Conservation (phyloP, 2,113 vertebrate species). For the Mionectes macconnelli region DNA sequence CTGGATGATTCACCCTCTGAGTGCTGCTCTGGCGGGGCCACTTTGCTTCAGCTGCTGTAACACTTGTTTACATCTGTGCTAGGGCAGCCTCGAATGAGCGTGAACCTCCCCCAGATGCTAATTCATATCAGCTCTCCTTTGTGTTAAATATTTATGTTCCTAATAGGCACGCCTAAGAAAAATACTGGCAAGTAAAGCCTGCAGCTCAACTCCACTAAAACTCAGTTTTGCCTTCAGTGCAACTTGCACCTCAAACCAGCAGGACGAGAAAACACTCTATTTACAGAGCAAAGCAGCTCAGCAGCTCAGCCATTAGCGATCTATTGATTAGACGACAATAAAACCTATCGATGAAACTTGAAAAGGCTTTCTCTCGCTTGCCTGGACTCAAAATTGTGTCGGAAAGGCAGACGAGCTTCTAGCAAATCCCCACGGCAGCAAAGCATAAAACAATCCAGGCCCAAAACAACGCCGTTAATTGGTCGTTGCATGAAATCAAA, state of each 20-base stretch:
- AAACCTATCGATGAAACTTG: neutral
- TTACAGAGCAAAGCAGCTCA: neutral
- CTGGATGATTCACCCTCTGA: neutral
- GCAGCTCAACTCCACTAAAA: neutral
- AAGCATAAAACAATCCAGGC: neutral
- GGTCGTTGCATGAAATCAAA: neutral
- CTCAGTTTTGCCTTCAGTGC: neutral
- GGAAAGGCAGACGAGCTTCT: neutral
- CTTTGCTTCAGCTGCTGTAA: neutral
- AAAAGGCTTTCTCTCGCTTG: neutral
- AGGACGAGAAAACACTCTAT: neutral
- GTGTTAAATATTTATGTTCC: conserved; percentile 29
- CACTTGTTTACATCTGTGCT: neutral
- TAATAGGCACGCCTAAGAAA: conserved; percentile 41
- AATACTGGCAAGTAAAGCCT: neutral
- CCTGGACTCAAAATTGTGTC: fast-evolving
- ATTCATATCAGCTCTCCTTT: conserved; percentile 30
- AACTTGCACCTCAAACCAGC: neutral
- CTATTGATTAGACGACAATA: neutral
- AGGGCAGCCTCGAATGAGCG: neutral
- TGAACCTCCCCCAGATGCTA: conserved; percentile 7
- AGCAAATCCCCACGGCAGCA: neutral
- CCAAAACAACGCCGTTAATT: neutral
- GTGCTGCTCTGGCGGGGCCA: neutral
- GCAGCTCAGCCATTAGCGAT: neutral